Evolutionary conservation across 92 coral and sea anemone species (phyloP), one percentile per base, ranked within the genome.

Genomic region (Umimayanthus chanpuru): DNA sequence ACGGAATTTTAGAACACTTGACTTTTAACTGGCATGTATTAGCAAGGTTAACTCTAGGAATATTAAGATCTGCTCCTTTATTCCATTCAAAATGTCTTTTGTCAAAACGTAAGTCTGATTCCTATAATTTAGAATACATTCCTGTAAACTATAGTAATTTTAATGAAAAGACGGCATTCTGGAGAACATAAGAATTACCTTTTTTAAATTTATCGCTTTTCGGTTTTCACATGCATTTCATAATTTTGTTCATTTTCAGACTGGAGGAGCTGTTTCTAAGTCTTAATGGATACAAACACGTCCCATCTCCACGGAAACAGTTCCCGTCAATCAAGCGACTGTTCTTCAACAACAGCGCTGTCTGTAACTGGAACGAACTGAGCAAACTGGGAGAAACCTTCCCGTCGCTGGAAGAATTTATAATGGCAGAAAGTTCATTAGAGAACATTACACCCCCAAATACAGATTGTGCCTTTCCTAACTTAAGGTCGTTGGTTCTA

Each of bases 381-480:
- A 88, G 85, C 73, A 92, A 91, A 26, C 86, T 97, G 4, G 99
- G 99, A 61, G 77, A 91, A 70, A 90, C 91, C 50, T 95, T 97
- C 85, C 98, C 99, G 9, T n/a, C 75, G 2, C 77, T 97, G 80
- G 90, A 89, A 43, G 91, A 93, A 41, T 92, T 97, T 38, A 88
- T 93, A 47, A 95, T 97, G 94, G 88, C 98, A 25, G 98, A 97
- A n/a, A 89, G 96, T 40, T 92, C 94, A 25, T 90, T 97, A 4
- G 93, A 88, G 78, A 95, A 86, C 80, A 68, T 97, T 36, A 47
- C 66, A 2, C 23, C 66, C 30, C 77, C 85, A 5, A 72, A 82
- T 38, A 72, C 91, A 15, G 84, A 64, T 18, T 74, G 80, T 5
- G 90, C 87, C 64, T 94, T 97, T 76, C 97, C 95, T 9, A 79